phyloP scores from a whole-genome alignment of 2,888 invertebrate genomes.

The Agrotis ipsilon region DNA sequence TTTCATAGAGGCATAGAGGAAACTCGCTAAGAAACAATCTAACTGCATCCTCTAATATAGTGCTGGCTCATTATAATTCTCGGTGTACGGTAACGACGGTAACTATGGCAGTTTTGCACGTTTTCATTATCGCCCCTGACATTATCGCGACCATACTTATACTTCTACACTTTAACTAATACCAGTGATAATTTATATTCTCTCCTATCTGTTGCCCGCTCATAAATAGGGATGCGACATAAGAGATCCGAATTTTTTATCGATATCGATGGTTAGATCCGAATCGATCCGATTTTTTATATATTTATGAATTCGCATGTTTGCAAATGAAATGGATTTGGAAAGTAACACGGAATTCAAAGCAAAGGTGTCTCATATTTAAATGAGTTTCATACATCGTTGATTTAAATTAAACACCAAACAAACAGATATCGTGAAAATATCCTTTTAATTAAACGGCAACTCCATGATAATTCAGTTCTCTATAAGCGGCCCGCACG shows the following conservation, averaged over 20 bases:
- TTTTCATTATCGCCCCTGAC: conserved; percentile 51
- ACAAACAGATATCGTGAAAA: conserved; percentile 47
- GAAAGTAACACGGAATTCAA: conserved; percentile 7
- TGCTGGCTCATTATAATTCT: conserved; percentile 32
- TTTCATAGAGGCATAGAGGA: background rate
- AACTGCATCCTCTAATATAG: background rate
- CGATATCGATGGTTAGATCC: conserved; percentile 29
- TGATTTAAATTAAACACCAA: conserved; percentile 33
- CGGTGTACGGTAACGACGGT: conserved; percentile 19
- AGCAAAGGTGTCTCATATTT: conserved; percentile 22
- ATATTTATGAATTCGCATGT: background rate
- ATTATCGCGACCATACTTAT: conserved; percentile 49
- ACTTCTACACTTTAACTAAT: conserved; percentile 43
- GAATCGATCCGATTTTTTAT: background rate
- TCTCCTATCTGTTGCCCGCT: conserved; percentile 32
- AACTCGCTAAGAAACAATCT: too few relatives aligned
- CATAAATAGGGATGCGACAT: conserved; percentile 36
- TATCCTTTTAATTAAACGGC: conserved; percentile 58
- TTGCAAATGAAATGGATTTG: background rate
- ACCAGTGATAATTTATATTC: conserved; percentile 41
- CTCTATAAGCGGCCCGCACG: conserved; percentile 48
- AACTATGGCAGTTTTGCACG: conserved; percentile 31
- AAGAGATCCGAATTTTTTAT: conserved; percentile 14
- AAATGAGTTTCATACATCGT: conserved; percentile 22
- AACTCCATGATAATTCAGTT: conserved; percentile 52